Evolutionary conservation across 2,113 vertebrate genomes (phyloP).

Genomic region (Rhipidura dahli): DNA sequence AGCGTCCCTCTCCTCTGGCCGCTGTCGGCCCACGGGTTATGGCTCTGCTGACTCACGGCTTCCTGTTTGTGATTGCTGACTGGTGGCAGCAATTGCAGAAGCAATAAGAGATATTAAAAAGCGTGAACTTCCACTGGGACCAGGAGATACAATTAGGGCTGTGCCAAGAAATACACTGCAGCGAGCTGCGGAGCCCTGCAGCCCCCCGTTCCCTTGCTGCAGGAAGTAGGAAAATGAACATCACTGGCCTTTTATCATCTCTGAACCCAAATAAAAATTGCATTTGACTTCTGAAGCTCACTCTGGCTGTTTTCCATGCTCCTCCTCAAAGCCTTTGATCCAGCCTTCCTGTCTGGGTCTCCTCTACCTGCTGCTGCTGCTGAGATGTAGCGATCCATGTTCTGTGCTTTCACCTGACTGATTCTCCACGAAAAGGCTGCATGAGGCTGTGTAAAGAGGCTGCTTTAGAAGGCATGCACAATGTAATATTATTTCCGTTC

Average conservation of each 20-base stretch:
- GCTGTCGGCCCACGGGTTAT: not conserved
- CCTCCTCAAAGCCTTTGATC: not conserved
- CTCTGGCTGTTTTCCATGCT: not conserved
- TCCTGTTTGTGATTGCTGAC: conserved; percentile 68
- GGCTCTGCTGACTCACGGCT: conserved; percentile 66
- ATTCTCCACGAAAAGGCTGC: not conserved
- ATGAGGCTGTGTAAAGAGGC: not conserved
- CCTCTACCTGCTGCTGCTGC: not conserved
- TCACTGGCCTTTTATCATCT: not conserved
- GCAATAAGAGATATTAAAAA: conserved; percentile 53
- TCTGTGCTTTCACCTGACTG: not conserved
- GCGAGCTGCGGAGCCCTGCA: not conserved
- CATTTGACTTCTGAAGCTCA: not conserved
- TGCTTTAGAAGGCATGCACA: conserved; percentile 6
- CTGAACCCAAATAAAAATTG: conserved; percentile 31
- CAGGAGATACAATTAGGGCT: conserved; percentile 7
- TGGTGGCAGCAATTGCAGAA: conserved; percentile 47
- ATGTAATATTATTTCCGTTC: not conserved
- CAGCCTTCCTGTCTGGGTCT: not conserved
- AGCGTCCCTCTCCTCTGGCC: conserved; percentile 20
- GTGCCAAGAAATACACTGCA: conserved; percentile 13
- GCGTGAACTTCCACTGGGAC: conserved; percentile 30
- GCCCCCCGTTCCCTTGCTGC: not conserved
- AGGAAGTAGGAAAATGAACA: conserved; percentile 34
- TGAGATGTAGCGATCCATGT: not conserved